Conservation (phyloP, 2,888 invertebrate species). For the Coelopa pilipes region DNA sequence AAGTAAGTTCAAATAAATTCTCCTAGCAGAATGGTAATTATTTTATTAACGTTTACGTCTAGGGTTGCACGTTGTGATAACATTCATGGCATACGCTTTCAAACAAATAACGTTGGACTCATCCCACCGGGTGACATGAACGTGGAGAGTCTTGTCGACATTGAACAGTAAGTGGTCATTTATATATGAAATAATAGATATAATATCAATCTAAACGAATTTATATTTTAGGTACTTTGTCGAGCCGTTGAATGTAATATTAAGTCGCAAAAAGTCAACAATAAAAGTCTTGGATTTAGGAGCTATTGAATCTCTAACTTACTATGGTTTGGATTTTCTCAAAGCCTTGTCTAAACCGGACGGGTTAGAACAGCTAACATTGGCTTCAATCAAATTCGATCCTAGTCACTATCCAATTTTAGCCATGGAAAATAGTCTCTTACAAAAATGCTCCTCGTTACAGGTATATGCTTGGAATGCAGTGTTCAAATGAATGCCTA, state of each 20-base stretch:
- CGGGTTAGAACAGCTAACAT: conserved; percentile 72
- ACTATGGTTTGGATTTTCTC: conserved; percentile 63
- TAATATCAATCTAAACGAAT: too few relatives aligned
- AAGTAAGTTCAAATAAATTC: conserved; percentile 53
- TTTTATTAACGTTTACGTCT: too few relatives aligned
- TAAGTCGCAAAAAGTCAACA: conserved; percentile 60
- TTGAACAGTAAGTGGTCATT: conserved; percentile 60
- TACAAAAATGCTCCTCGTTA: conserved; percentile 72
- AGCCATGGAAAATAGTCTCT: conserved; percentile 68
- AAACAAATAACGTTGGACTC: conserved; percentile 62
- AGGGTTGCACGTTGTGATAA: conserved; percentile 65
- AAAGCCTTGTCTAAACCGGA: conserved; percentile 67
- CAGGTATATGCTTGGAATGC: conserved; percentile 62
- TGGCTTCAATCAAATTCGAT: conserved; percentile 80
- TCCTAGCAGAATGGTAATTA: too few relatives aligned
- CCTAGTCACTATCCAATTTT: conserved; percentile 74
- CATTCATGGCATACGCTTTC: conserved; percentile 62
- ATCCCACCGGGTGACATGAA: conserved; percentile 59
- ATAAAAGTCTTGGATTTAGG: conserved; percentile 64
- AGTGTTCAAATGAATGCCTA: too few relatives aligned
- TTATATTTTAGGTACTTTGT: conserved; percentile 57
- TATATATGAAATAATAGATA: too few relatives aligned
- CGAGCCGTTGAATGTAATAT: conserved; percentile 63
- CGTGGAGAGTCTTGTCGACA: conserved; percentile 61
- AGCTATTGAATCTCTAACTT: conserved; percentile 64